A percentile compares a stretch with the other conserved stretches of the same genome.
Conservation (phyloP, 2,797 vertebrate species). For the Liasis olivaceus region DNA sequence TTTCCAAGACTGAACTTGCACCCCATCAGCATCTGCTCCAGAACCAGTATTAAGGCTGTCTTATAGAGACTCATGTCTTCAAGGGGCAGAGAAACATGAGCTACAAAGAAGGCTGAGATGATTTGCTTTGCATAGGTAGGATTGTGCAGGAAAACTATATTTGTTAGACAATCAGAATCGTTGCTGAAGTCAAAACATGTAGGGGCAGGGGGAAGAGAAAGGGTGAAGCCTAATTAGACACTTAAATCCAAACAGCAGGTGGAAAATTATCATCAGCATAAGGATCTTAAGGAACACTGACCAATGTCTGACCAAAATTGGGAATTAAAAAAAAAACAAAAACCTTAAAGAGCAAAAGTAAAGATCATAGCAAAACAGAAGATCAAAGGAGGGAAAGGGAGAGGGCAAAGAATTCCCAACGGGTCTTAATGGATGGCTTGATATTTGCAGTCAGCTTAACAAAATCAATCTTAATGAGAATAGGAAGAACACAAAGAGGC, state of each 20-base stretch:
- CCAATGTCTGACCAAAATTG: not conserved
- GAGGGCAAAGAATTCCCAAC: slow-evolving; percentile 14
- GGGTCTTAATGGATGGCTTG: slow-evolving; percentile 19
- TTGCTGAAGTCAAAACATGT: not conserved
- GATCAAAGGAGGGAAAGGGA: slow-evolving; percentile 15
- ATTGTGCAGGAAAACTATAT: not conserved
- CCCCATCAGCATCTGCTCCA: slow-evolving; percentile 4
- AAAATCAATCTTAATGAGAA: not conserved
- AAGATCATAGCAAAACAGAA: slow-evolving; percentile 20
- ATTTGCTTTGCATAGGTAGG: not conserved
- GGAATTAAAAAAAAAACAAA: slow-evolving; percentile 8
- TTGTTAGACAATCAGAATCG: not conserved
- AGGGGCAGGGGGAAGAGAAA: not conserved
- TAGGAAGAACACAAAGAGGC: slow-evolving; percentile 34
- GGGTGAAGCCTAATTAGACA: not conserved
- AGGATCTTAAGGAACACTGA: not conserved
- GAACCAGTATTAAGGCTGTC: not conserved
- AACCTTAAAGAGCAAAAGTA: slow-evolving; percentile 21
- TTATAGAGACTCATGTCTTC: not conserved
- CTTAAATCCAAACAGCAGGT: not conserved
- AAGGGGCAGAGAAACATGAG: not conserved
- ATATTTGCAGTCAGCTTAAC: slow-evolving; percentile 34
- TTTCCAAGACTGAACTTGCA: not conserved
- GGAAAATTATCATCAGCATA: not conserved
- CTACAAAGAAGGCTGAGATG: not conserved